A percentile compares a stretch with the other conserved stretches of the same genome.
Evolutionary conservation across 2,797 vertebrate species (phyloP).

Genomic region (Geotrypetes seraphini): DNA sequence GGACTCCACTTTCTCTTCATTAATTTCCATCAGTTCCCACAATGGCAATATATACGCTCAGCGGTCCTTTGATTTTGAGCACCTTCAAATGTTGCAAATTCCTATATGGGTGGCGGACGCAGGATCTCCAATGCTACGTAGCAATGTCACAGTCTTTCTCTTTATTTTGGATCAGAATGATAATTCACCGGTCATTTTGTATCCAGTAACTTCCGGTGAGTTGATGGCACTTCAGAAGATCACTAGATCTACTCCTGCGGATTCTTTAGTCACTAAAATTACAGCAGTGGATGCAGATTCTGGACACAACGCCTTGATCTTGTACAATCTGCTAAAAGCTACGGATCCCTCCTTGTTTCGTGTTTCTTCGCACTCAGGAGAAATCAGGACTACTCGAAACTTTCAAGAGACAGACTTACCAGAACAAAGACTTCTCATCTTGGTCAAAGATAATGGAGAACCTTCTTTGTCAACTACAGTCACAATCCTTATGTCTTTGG

Average conservation of each 20-base stretch:
- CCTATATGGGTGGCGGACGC: conserved; percentile 75
- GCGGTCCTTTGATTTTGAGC: conserved; percentile 83
- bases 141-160: conserved; percentile 79
- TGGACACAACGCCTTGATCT: conserved; percentile 90
- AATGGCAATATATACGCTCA: conserved; percentile 80
- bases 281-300: conserved; percentile 85
- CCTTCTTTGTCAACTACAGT: conserved; percentile 70
- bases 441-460: conserved; percentile 77
- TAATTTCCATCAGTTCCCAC: conserved; percentile 80
- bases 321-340: conserved; percentile 72
- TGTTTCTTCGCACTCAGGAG: conserved; percentile 70
- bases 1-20: conserved; percentile 70
- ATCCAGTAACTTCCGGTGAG: conserved; percentile 61
- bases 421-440: conserved; percentile 65
- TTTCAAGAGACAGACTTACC: conserved; percentile 66
- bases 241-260: conserved; percentile 62
- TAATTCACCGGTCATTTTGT: conserved; percentile 73
- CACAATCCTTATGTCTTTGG: conserved; percentile 68
- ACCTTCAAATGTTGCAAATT: conserved; percentile 75
- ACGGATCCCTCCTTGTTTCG: conserved; percentile 73
- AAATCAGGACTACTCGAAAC: conserved; percentile 70
- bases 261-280: conserved; percentile 81
- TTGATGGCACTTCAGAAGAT: conserved; percentile 56
- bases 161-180: conserved; percentile 89
- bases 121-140: conserved; percentile 58